phyloP scores from a whole-genome alignment of 2,888 invertebrate genomes.

The Stramonita haemastoma region DNA sequence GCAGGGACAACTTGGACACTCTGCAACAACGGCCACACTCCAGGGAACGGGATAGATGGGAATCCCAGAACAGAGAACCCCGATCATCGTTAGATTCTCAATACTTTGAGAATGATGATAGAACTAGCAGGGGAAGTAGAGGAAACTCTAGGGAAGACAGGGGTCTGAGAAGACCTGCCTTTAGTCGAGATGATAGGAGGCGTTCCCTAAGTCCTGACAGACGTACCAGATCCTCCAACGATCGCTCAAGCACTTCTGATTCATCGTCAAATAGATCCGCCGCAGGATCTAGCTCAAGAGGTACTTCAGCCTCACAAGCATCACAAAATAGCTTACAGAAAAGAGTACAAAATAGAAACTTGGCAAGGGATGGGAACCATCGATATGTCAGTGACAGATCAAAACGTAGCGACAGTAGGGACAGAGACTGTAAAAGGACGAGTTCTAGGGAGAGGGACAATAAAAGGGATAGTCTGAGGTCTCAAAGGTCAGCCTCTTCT shows the following conservation, averaged over 20 bases:
- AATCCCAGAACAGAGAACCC: not conserved
- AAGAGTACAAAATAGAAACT: not conserved
- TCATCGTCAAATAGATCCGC: slow-evolving; percentile 7
- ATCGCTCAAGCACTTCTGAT: not conserved
- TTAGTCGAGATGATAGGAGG: not conserved
- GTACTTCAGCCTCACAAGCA: not conserved
- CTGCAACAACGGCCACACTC: not conserved
- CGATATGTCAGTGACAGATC: not conserved
- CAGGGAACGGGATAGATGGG: not conserved
- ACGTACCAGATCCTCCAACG: not conserved
- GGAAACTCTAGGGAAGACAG: not conserved
- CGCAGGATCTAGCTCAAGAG: slow-evolving; percentile 8
- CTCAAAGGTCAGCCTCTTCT: not conserved
- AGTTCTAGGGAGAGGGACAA: not conserved
- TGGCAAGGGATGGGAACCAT: not conserved
- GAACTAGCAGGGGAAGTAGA: not conserved
- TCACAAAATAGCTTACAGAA: not conserved
- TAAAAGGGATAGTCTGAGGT: not conserved
- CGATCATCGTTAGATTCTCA: not conserved
- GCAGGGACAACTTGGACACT: not conserved
- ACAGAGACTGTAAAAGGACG: not conserved
- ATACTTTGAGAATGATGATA: not conserved
- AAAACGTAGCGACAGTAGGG: not conserved
- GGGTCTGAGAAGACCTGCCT: not conserved
- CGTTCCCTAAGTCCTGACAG: not conserved